A percentile compares a stretch with the other conserved stretches of the same genome.
Conservation (phyloP, 2,113 vertebrate species). For the Gopherus flavomarginatus region DNA sequence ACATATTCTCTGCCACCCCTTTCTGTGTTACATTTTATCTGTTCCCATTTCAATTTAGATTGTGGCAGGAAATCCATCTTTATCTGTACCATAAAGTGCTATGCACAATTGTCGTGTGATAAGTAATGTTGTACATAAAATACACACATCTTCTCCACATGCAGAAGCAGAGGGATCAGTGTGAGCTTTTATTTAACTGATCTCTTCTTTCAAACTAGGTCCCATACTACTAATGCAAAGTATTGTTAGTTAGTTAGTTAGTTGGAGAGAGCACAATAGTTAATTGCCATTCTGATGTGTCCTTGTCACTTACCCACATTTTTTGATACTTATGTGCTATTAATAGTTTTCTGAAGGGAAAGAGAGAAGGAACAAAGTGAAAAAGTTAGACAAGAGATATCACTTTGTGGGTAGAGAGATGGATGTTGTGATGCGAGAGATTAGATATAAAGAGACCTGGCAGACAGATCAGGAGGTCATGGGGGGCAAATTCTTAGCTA, state of each 20-base stretch:
- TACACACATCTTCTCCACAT: neutral
- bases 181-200: neutral
- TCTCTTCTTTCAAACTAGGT: neutral
- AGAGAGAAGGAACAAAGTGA: neutral
- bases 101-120: neutral
- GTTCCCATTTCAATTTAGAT: neutral
- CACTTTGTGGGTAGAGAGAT: neutral
- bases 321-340: neutral
- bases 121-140: neutral
- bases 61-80: neutral
- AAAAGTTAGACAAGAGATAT: neutral
- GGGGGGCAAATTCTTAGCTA: neutral
- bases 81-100: neutral
- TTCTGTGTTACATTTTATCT: neutral
- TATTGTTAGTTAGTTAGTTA: neutral
- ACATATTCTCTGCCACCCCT: neutral
- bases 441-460: constrained; percentile 1
- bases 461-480: neutral
- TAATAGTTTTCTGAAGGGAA: neutral
- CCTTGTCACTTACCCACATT: neutral
- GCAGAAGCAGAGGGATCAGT: neutral
- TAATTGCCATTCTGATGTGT: neutral
- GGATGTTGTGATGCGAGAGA: neutral
- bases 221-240: neutral
- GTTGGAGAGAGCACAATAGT: neutral